Percentiles rank a stretch among this genome's conserved stretches.
These are phyloP conservation scores for Hydraecia micacea DNA, from an alignment of 2,888 invertebrate species.

Conservation along the genomic window DNA sequence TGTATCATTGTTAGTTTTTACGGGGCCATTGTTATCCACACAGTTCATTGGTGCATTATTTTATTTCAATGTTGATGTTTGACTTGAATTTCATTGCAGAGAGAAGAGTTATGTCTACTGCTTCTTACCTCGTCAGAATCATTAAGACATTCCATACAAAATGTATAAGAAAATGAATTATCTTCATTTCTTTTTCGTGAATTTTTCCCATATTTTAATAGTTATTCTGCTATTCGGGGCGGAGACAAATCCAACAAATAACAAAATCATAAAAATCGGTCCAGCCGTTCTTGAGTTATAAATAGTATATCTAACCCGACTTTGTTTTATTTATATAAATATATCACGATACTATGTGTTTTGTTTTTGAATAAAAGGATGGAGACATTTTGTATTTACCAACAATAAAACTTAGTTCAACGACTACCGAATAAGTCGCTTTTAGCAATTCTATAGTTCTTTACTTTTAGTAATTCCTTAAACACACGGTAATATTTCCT, in stretches of 20 bases:
- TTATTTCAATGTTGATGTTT: conserved; percentile 10
- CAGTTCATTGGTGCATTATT: conserved; percentile 18
- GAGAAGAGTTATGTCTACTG: neutral
- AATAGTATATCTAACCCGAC: too few relatives aligned
- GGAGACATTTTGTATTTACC: neutral
- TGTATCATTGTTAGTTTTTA: conserved; percentile 50
- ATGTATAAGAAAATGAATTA: neutral
- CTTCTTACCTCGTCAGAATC: neutral
- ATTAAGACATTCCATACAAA: neutral
- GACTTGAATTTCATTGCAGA: neutral
- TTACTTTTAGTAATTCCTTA: neutral
- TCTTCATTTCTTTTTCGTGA: too few relatives aligned
- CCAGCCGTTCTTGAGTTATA: too few relatives aligned
- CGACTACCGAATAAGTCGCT: neutral
- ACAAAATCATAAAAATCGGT: too few relatives aligned
- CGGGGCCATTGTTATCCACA: conserved; percentile 49
- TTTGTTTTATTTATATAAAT: too few relatives aligned
- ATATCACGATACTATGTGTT: neutral
- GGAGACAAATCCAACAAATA: too few relatives aligned
- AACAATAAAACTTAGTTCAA: neutral
- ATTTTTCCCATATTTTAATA: too few relatives aligned
- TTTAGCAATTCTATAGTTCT: neutral
- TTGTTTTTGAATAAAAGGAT: neutral
- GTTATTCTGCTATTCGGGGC: too few relatives aligned
- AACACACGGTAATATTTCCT: neutral